These are phyloP conservation scores for Zeuzera pyrina DNA, from an alignment of 2,888 invertebrate genomes.

Conservation along the genomic window DNA sequence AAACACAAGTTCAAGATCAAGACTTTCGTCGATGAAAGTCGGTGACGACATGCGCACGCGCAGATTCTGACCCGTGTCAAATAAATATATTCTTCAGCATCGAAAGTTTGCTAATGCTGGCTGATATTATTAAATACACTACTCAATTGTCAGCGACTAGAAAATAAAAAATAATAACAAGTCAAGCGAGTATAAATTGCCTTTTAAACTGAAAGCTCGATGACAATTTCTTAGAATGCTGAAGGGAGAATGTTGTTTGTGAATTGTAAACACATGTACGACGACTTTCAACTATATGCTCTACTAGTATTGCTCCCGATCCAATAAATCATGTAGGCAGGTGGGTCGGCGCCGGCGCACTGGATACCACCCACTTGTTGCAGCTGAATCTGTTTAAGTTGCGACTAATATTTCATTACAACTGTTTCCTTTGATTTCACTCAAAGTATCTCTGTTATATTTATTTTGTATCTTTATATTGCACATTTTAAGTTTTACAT, in stretches of 20 bases:
- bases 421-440: too few relatives aligned
- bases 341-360: constrained; percentile 53
- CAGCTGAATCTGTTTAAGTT: constrained; percentile 23
- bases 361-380: constrained; percentile 31
- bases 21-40: constrained; percentile 33
- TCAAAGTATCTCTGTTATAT: too few relatives aligned
- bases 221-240: too few relatives aligned
- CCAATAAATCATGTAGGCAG: constrained; percentile 51
- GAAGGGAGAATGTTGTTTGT: background rate
- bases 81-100: background rate
- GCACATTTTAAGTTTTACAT: too few relatives aligned
- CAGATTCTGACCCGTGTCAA: background rate
- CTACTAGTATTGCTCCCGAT: constrained; percentile 24
- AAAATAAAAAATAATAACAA: too few relatives aligned
- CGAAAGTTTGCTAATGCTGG: background rate
- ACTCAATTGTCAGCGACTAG: too few relatives aligned
- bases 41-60: too few relatives aligned
- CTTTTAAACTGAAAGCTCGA: too few relatives aligned
- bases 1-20: constrained; percentile 41
- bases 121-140: too few relatives aligned
- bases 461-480: too few relatives aligned
- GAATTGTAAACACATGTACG: background rate
- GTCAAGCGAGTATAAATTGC: too few relatives aligned
- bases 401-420: constrained; percentile 11
- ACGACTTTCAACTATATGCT: constrained; percentile 28